Evolutionary conservation across 2,888 invertebrate species (phyloP).

Genomic region (Nemapogon koenigi): DNA sequence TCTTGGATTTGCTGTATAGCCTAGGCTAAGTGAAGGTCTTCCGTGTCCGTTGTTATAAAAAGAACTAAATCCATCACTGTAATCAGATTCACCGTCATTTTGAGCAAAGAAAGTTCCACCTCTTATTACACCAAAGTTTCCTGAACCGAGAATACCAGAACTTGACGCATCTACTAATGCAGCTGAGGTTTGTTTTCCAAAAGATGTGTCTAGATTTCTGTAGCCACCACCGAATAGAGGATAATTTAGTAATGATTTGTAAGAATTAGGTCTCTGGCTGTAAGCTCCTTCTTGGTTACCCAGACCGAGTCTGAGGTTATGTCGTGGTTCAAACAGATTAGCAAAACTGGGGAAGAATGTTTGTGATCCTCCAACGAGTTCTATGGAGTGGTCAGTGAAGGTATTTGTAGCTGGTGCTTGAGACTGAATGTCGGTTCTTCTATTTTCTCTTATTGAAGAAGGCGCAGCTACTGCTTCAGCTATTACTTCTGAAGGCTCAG

Average conservation of each 20-base stretch:
- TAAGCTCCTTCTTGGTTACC: conserved; percentile 67
- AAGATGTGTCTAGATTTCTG: conserved; percentile 40
- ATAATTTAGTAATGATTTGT: conserved; percentile 51
- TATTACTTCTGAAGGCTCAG: conserved; percentile 54
- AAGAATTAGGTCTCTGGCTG: conserved; percentile 64
- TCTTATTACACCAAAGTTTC: conserved; percentile 85
- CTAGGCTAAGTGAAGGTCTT: conserved; percentile 68
- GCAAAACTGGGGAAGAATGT: conserved; percentile 82
- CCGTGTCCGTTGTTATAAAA: conserved; percentile 75
- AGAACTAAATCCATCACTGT: conserved; percentile 65
- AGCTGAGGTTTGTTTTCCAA: conserved; percentile 43
- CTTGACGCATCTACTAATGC: conserved; percentile 55
- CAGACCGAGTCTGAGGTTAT: conserved; percentile 67
- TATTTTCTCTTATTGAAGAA: conserved; percentile 19
- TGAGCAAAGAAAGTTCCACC: conserved; percentile 87
- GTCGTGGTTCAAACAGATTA: conserved; percentile 67
- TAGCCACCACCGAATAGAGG: conserved; percentile 46
- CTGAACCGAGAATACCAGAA: conserved; percentile 76
- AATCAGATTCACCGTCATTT: conserved; percentile 68
- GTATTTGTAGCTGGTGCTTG: conserved; percentile 29
- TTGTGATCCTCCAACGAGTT: conserved; percentile 65
- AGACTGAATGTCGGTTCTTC: conserved; percentile 25
- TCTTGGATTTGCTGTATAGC: conserved; percentile 72
- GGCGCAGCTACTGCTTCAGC: conserved; percentile 51
- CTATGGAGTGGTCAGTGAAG: conserved; percentile 55